phyloP scores from a whole-genome alignment of 1,140 invertebrate genomes.

The Belonocnema kinseyi region DNA sequence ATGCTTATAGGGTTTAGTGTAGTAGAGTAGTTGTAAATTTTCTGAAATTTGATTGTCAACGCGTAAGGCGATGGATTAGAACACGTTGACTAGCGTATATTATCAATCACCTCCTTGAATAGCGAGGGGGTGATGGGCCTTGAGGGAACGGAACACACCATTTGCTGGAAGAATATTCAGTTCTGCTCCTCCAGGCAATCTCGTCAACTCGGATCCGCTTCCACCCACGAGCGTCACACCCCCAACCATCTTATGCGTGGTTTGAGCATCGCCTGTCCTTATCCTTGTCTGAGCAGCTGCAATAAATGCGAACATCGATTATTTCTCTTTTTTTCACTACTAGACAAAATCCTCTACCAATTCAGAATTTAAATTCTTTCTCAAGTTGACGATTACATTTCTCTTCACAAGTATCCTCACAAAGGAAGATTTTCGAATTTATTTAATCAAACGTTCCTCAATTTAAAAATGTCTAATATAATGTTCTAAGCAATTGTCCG shows the following conservation, averaged over 20 bases:
- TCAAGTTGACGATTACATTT: no score
- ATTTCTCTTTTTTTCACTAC: conserved; percentile 3
- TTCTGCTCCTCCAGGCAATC: conserved; percentile 72
- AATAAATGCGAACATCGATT: conserved; percentile 36
- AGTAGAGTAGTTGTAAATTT: not conserved
- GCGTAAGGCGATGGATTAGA: conserved; percentile 14
- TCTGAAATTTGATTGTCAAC: not conserved
- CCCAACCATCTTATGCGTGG: conserved; percentile 72
- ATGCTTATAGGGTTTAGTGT: not conserved
- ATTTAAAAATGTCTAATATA: no score
- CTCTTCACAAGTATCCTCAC: no score
- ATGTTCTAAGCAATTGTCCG: no score
- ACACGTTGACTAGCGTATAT: conserved; percentile 18
- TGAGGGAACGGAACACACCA: conserved; percentile 68
- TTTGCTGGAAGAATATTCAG: conserved; percentile 74
- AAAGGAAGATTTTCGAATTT: no score
- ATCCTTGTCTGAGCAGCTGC: conserved; percentile 71
- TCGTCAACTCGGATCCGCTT: conserved; percentile 68
- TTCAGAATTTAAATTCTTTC: not conserved
- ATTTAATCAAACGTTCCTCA: no score
- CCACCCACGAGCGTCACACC: conserved; percentile 72
- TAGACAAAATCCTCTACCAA: not conserved
- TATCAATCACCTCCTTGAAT: conserved; percentile 67
- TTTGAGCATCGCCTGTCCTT: conserved; percentile 68
- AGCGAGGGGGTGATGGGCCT: conserved; percentile 60